Percentiles rank a stretch among this genome's conserved stretches.
Conservation (phyloP, 2,888 invertebrate genomes). For the Folsomia candida region DNA sequence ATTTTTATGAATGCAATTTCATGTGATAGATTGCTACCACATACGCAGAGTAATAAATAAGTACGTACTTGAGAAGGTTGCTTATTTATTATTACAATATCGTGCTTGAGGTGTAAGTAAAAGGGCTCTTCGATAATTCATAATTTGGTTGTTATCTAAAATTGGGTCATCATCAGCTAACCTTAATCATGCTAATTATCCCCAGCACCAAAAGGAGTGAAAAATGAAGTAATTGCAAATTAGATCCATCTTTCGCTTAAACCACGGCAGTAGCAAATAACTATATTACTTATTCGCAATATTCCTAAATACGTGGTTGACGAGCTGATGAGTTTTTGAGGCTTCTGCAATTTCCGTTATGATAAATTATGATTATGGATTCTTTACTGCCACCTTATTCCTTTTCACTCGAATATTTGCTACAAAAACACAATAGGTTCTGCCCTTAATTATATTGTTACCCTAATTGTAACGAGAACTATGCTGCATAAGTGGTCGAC, state of each 20-base stretch:
- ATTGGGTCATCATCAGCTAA: background rate
- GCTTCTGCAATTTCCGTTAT: background rate
- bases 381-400: background rate
- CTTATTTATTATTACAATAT: no score
- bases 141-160: background rate
- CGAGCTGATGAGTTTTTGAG: background rate
- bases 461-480: background rate
- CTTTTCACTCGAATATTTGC: no score
- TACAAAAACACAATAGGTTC: background rate
- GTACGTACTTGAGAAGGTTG: no score
- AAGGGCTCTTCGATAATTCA: no score
- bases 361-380: background rate
- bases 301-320: no score
- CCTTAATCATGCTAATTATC: background rate
- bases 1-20: no score
- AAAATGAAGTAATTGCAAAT: background rate
- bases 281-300: no score
- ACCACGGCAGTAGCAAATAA: background rate
- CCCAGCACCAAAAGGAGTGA: background rate
- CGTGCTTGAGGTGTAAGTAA: no score
- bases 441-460: background rate
- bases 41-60: no score
- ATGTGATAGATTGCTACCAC: no score
- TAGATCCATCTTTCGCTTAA: background rate
- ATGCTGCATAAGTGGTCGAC: no score